Evolutionary conservation across 2,797 vertebrate genomes (phyloP).

Genomic region (Argentina silus): DNA sequence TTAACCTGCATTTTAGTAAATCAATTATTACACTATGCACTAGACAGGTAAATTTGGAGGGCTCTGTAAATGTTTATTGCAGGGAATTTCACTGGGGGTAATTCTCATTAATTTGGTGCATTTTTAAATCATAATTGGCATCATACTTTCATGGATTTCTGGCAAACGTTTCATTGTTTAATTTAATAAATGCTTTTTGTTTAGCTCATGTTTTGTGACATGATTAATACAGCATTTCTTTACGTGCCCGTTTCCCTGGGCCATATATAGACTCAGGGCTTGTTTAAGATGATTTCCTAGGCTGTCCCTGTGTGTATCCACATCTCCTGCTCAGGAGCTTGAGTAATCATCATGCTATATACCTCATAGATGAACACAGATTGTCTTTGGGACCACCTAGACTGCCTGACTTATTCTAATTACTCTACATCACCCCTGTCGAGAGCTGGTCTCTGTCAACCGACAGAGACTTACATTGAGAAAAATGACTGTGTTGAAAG

Average conservation of each 20-base stretch:
- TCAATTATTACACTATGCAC: conserved; percentile 34
- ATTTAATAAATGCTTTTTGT: neutral
- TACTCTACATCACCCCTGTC: neutral
- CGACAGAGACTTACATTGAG: neutral
- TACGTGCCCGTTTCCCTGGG: conserved; percentile 16
- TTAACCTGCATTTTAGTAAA: conserved; percentile 8
- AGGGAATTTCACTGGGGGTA: conserved; percentile 35
- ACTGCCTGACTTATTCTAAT: conserved; percentile 6
- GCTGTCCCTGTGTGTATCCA: conserved; percentile 7
- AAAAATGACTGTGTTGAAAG: neutral
- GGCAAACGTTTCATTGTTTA: neutral
- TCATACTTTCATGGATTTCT: conserved; percentile 30
- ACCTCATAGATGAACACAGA: neutral
- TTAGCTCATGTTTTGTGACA: neutral
- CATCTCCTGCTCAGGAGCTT: neutral
- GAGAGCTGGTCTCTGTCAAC: neutral
- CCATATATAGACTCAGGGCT: conserved; percentile 15
- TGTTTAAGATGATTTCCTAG: conserved; percentile 16
- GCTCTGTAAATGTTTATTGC: conserved; percentile 46
- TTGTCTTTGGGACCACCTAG: conserved; percentile 4
- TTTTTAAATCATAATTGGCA: conserved; percentile 27
- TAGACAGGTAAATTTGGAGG: conserved; percentile 35
- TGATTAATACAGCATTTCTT: conserved; percentile 21
- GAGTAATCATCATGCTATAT: neutral
- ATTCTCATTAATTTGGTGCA: conserved; percentile 46